Evolutionary conservation across 2,113 vertebrate genomes (phyloP), one percentile per base, ranked within the genome.

Genomic region (Phodopus roborovskii): DNA sequence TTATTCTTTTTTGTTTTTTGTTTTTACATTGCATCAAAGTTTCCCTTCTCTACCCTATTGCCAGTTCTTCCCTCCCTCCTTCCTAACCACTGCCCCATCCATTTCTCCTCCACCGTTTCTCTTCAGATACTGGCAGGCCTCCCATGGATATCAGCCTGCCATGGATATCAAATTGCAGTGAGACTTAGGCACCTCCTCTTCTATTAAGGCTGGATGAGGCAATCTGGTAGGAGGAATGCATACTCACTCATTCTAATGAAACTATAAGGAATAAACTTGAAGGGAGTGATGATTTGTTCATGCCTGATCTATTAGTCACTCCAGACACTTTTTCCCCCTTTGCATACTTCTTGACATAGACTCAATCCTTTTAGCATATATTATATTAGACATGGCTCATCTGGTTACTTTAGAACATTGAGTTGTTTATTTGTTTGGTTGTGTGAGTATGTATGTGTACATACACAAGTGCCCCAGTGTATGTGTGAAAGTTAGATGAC

Each of bases 231-330:
- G n/a, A 39, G 36, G 36, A 73, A n/a, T 39, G 20, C 33, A 82
- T 53, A 22, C 10, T 0, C 19, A 82, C 7, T 1, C 30, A 81
- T 7, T 11, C 58, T n/a, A 85, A 22, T 7, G 56, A 86, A 53
- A 53, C 2, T 5, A 12, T 73, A 33, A 22, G 62, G 0, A 53
- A 16, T 20, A 6, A 77, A 36, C 4, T 28, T 56, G 56, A 91
- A 70, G 45, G 12, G 13, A 53, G 9, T 22, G 15, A 60, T 28
- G 5, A 42, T 79, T 62, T n/a, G 36, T 56, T 56, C 4, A 33
- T 33, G 11, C 0, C 53, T 26, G 0, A 3, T 7, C 22, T n/a
- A 17, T 10, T 5, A 17, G 4, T 17, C 60, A 1, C 36, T 84
- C 45, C 30, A 83, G 5, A 70, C 28, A 58, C 11, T 6, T 28